Percentiles rank a stretch among this genome's conserved stretches.
These are phyloP conservation scores for Motacilla tschutschensis DNA, from an alignment of 2,113 vertebrate genomes.

Conservation along the genomic window DNA sequence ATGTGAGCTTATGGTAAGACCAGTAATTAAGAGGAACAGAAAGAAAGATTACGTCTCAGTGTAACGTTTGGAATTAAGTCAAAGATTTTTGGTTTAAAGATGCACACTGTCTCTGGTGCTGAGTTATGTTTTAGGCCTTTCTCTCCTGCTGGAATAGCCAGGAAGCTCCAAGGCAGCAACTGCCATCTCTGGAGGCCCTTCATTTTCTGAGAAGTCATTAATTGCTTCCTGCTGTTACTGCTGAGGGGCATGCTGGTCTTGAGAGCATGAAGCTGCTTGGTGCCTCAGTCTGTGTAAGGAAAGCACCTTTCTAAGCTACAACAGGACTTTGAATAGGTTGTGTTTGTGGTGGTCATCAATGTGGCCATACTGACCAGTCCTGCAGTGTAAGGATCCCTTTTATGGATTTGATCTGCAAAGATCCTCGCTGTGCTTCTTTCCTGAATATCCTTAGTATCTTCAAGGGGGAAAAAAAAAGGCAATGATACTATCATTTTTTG, in stretches of 20 bases:
- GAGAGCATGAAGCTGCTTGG: background rate
- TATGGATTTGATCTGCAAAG: accelerated
- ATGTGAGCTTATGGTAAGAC: background rate
- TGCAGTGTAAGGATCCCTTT: background rate
- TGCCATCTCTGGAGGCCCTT: background rate
- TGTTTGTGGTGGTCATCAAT: background rate
- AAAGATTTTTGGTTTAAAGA: background rate
- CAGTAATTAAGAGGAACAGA: background rate
- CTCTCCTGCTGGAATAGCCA: background rate
- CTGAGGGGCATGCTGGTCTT: background rate
- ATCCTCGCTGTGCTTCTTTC: background rate
- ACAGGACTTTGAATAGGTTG: background rate
- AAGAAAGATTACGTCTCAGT: background rate
- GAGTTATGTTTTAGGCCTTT: conserved; percentile 4
- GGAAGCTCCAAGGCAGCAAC: background rate
- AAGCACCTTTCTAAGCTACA: background rate
- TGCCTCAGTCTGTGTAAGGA: background rate
- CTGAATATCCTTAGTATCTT: background rate
- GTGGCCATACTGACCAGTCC: background rate
- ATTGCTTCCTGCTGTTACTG: conserved; percentile 8
- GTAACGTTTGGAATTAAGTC: background rate
- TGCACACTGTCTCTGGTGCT: background rate
- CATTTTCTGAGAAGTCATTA: conserved; percentile 21
- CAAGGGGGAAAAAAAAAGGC: background rate
- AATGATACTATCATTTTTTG: background rate